Percentiles rank a stretch among this genome's conserved stretches.
Evolutionary conservation across 2,888 invertebrate species (phyloP).

Genomic region (Andrena hattorfiana): DNA sequence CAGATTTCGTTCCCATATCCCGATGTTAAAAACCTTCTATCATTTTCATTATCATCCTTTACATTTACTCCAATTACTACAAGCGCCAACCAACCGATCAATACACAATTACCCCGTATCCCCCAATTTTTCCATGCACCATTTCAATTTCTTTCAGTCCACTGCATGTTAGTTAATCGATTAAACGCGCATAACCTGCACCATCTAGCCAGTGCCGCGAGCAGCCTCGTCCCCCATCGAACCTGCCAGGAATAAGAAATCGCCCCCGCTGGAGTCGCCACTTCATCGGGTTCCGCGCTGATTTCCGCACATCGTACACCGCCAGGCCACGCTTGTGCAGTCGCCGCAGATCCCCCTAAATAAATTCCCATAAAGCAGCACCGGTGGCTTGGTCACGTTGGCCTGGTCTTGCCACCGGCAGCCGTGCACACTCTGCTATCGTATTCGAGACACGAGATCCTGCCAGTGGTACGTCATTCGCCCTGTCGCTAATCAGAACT

Average conservation of each 20-base stretch:
- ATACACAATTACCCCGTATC: too few species aligned
- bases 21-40: too few species aligned
- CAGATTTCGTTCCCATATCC: too few species aligned
- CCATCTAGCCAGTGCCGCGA: too few species aligned
- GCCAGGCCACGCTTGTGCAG: slow-evolving; percentile 38
- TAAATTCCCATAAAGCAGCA: slow-evolving; percentile 71
- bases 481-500: slow-evolving; percentile 85
- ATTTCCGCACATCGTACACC: slow-evolving; percentile 31
- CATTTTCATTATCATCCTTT: too few species aligned
- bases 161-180: too few species aligned
- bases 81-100: too few species aligned
- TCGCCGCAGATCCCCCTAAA: slow-evolving; percentile 59
- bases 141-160: too few species aligned
- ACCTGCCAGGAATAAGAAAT: slow-evolving; percentile 2
- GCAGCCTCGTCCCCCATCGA: neutral
- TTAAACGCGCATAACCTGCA: too few species aligned
- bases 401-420: slow-evolving; percentile 51
- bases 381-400: slow-evolving; percentile 57
- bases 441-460: slow-evolving; percentile 83
- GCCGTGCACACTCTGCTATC: slow-evolving; percentile 57
- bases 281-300: slow-evolving; percentile 20
- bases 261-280: neutral
- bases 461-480: slow-evolving; percentile 84
- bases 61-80: too few species aligned
- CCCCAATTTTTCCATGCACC: too few species aligned